Percentiles rank a stretch among this genome's conserved stretches.
Evolutionary conservation across 2,888 invertebrate species (phyloP).

Genomic region (Cryptops parisi): DNA sequence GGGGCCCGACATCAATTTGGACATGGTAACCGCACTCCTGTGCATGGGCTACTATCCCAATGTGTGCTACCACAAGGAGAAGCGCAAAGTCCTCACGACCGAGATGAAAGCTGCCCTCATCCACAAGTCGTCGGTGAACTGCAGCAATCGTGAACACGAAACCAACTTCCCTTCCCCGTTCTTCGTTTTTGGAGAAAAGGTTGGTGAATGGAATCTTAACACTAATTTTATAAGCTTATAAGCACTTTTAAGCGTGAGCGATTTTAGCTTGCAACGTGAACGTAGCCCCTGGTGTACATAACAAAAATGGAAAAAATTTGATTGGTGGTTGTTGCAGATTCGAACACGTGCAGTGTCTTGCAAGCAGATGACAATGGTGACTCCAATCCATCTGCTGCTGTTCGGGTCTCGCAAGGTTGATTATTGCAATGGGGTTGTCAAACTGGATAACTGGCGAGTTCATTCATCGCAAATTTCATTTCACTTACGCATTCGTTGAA

Average conservation of each 20-base stretch:
- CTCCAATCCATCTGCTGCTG: slow-evolving; percentile 78
- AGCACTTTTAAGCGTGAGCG: background rate
- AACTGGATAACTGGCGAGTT: slow-evolving; percentile 71
- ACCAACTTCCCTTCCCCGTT: slow-evolving; percentile 81
- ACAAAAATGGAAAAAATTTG: too few species aligned
- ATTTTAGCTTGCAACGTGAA: too few species aligned
- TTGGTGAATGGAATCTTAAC: too few species aligned
- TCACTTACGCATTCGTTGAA: too few species aligned
- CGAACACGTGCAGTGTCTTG: slow-evolving; percentile 89
- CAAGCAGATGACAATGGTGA: slow-evolving; percentile 92
- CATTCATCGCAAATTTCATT: too few species aligned
- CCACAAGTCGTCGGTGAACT: slow-evolving; percentile 94
- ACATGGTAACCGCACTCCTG: slow-evolving; percentile 62
- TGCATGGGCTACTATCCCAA: slow-evolving; percentile 92
- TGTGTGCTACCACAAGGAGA: slow-evolving; percentile 88
- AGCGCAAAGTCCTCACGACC: slow-evolving; percentile 85
- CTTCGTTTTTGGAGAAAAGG: slow-evolving; percentile 96
- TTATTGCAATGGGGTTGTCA: slow-evolving; percentile 52
- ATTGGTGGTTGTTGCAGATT: too few species aligned
- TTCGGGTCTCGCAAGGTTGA: slow-evolving; percentile 85
- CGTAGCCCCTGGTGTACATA: too few species aligned
- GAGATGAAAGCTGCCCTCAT: slow-evolving; percentile 90
- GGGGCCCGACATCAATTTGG: slow-evolving; percentile 61
- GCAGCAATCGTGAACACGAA: slow-evolving; percentile 63
- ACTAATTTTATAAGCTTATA: too few species aligned